Evolutionary conservation across 1,140 invertebrate genomes (phyloP), one percentile per base, ranked within the genome.

Genomic region (Lucilia cuprina): DNA sequence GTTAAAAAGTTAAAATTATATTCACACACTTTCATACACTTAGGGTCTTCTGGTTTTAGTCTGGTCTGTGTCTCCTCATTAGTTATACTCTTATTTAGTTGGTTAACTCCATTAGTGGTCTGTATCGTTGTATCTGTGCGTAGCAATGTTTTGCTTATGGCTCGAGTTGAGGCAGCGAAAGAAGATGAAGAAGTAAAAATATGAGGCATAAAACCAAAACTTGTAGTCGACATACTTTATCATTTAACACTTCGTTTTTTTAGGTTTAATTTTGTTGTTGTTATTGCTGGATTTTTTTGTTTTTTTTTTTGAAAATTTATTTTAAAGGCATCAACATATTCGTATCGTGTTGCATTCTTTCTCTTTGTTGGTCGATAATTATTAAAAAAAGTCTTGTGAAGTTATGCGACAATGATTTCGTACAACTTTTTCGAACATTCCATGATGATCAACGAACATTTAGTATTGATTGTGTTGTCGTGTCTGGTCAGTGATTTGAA

Each of bases 301-400:
- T 60, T 60, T 41, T 13, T 17, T 47, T 47, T 78, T 49, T 50
- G 41, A n/a, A 49, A 55, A 21, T 70, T 70, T 70, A 70, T 70
- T 21, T 70, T 70, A 70, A 70, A 70, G 19, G 65, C 21, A 17
- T 60, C 65, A 70, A 70, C 65, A 80, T 19, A 8, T 41, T 77
- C 74, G 34, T n/a, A 47, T 80, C 47, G 77, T 80, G 77, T 49
- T 80, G 77, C 77, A 80, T 80, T 80, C 77, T 80, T 80, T 80
- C 77, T 49, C 41, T 80, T 80, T 80, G 77, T 80, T 80, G 77
- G 19, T 21, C 41, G 77, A 80, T 80, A 80, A 80, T 80, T 49
- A 80, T 80, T 80, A 80, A 80, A 49, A n/a, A 78, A 78, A 80
- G n/a, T 80, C 77, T 49, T 80, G 77, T 80, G 77, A 80, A 80